A percentile compares a stretch with the other conserved stretches of the same genome.
Conservation (phyloP, 2,888 invertebrate species). For the Peribatodes rhomboidaria region DNA sequence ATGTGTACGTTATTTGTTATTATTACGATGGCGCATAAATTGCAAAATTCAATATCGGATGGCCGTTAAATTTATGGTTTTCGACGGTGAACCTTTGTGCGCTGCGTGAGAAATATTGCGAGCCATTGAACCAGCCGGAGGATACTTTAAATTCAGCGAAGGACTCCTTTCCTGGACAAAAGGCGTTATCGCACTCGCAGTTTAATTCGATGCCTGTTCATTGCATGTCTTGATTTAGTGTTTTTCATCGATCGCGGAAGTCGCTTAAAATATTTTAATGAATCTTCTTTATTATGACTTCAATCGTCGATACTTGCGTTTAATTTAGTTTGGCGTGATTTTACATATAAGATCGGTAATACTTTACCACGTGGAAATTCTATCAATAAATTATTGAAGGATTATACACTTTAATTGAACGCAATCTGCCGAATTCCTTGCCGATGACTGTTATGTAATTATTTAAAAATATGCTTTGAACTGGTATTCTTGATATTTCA, state of each 20-base stretch:
- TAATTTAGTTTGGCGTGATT: constrained; percentile 50
- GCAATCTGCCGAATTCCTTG: constrained; percentile 61
- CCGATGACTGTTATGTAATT: constrained; percentile 55
- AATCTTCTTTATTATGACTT: constrained; percentile 16
- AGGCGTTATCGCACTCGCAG: constrained; percentile 45
- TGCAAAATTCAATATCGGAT: constrained; percentile 75
- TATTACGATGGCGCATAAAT: constrained; percentile 67
- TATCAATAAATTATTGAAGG: neutral
- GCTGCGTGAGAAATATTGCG: constrained; percentile 69
- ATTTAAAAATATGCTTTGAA: constrained; percentile 36
- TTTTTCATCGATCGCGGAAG: constrained; percentile 34
- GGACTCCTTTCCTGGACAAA: constrained; percentile 64
- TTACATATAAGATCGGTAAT: constrained; percentile 43
- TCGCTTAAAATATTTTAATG: constrained; percentile 18
- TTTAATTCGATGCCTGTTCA: constrained; percentile 30
- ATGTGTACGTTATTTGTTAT: constrained; percentile 55
- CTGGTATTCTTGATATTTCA: neutral
- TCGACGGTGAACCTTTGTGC: constrained; percentile 69
- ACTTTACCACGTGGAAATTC: neutral
- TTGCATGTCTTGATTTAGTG: constrained; percentile 37
- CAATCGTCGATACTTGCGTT: constrained; percentile 25
- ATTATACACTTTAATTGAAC: constrained; percentile 57
- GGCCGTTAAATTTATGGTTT: constrained; percentile 75
- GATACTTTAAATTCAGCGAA: constrained; percentile 74
- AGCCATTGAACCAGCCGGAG: constrained; percentile 63